Percentiles rank a stretch among this genome's conserved stretches.
phyloP scores from a whole-genome alignment of 2,888 invertebrate species.

The Drosophila nr. perissopoda region DNA sequence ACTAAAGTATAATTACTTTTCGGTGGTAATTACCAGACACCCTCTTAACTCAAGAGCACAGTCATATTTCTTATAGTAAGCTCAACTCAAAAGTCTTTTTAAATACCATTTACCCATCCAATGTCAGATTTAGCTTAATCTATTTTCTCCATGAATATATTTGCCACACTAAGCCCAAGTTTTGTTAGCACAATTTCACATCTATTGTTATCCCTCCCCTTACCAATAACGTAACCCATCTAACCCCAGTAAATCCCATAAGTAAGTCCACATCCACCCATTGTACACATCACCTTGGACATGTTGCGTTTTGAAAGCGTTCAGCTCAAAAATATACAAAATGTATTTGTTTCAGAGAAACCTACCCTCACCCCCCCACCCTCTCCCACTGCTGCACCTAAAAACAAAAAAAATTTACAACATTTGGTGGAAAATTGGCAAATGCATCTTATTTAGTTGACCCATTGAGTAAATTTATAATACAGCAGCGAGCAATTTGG shows the following conservation, averaged over 20 bases:
- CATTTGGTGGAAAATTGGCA: constrained; percentile 50
- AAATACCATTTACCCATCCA: background rate
- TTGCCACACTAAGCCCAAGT: background rate
- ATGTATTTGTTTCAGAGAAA: constrained; percentile 26
- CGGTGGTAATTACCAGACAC: no score
- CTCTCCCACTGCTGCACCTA: background rate
- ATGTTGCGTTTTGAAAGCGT: constrained; percentile 22
- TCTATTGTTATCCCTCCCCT: background rate
- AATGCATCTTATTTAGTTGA: constrained; percentile 54
- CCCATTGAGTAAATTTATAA: constrained; percentile 41
- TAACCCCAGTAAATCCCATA: background rate
- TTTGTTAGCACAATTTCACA: background rate
- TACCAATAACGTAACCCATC: background rate
- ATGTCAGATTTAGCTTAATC: background rate
- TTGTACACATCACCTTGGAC: constrained; percentile 25
- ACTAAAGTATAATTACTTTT: background rate
- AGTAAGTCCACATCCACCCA: constrained; percentile 10
- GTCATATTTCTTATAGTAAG: background rate
- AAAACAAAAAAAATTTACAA: constrained; percentile 21
- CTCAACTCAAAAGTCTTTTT: background rate
- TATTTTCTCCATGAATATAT: background rate
- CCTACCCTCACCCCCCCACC: background rate
- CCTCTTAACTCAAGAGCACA: background rate
- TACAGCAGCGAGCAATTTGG: constrained; percentile 16
- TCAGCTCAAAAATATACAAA: constrained; percentile 15